Base-by-base conservation (phyloP, 2,797 vertebrate genomes). In the Euthynnus affinis region DNA sequence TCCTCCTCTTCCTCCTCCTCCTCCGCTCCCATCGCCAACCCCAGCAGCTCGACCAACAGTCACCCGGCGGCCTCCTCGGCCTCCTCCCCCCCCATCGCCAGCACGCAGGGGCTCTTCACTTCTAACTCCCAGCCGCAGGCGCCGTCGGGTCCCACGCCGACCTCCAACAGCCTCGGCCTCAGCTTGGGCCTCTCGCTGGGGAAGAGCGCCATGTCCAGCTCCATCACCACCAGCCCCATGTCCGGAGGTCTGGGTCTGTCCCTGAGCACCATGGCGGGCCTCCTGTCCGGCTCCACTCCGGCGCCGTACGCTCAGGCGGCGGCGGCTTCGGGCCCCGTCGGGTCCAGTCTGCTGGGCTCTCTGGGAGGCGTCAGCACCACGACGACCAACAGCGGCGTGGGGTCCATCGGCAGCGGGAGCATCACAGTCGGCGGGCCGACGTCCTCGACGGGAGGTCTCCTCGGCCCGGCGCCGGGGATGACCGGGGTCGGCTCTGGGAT, bases 221-320 rank as follows among this genome's bases (percentile, higher is more conserved):
- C 66, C 29, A 55, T 87, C 68, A 37, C 84, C 62, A 60, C 81
- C 42, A 90, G 87, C 80, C 88, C 94, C 6, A 89, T 94, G 80
- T 85, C 93, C 0, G 80, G 78, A 17, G 63, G 91, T 44, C 90
- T 95, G 8, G 92, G 91, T 32, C 73, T 95, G 61, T 92, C 94
- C 78, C 88, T 95, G 78, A 92, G 82, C 84, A 87, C 66, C 77
- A 88, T 95, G 91, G 76, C 90, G 5, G 76, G 90, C 60, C 88
- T 94, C 6, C 83, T 95, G 48, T 92, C 93, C 8, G 81, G 85
- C 80, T 92, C 95, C 85, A 96, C 96, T 29, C 94, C 96, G 0
- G 95, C 96, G 0, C 96, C 96, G 1, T 97, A 97, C 0, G 96
- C 97, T 29, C 96, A 97, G 92, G 96, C 96, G 0, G 96, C 96